Evolutionary conservation across 2,797 vertebrate species (phyloP).

Genomic region (Arrhamphus sclerolepis): DNA sequence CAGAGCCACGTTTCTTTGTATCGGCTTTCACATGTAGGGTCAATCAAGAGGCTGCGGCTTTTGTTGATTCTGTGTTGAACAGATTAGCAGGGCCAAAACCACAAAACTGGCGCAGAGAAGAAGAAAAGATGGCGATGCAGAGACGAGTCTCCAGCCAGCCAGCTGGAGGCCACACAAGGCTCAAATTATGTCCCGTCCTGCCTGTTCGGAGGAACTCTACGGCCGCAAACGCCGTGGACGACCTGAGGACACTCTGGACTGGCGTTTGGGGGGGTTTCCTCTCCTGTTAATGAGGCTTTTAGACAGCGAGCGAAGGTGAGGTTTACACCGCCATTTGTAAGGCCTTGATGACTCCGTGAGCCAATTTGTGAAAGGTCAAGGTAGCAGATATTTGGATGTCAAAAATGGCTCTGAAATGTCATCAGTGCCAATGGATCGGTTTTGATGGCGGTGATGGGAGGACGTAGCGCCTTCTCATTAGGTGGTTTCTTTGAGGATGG

Average conservation of each 20-base stretch:
- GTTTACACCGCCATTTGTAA: conserved; percentile 75
- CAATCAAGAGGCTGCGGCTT: conserved; percentile 72
- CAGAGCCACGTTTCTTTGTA: conserved; percentile 62
- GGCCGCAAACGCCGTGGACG: too few relatives aligned
- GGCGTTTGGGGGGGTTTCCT: conserved; percentile 58
- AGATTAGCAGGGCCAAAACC: conserved; percentile 72
- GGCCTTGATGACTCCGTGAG: conserved; percentile 77
- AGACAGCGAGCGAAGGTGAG: conserved; percentile 76
- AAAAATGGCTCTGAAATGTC: conserved; percentile 83
- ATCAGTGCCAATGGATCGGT: conserved; percentile 75
- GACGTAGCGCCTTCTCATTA: conserved; percentile 73
- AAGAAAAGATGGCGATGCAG: conserved; percentile 6
- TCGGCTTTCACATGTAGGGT: conserved; percentile 76
- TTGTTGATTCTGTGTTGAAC: conserved; percentile 76
- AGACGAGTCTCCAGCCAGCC: conserved; percentile 70
- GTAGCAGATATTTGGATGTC: conserved; percentile 79
- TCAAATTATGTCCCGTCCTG: conserved; percentile 75
- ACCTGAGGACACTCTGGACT: too few relatives aligned
- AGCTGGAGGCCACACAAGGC: conserved; percentile 78
- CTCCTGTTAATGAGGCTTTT: conserved; percentile 76
- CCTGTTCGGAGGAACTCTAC: too few relatives aligned
- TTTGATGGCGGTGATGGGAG: conserved; percentile 66
- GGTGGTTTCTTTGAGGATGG: conserved; percentile 35
- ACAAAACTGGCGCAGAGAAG: conserved; percentile 45
- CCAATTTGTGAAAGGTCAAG: conserved; percentile 87